phyloP scores from a whole-genome alignment of 2,113 vertebrate genomes.

The Oryzias melastigma region DNA sequence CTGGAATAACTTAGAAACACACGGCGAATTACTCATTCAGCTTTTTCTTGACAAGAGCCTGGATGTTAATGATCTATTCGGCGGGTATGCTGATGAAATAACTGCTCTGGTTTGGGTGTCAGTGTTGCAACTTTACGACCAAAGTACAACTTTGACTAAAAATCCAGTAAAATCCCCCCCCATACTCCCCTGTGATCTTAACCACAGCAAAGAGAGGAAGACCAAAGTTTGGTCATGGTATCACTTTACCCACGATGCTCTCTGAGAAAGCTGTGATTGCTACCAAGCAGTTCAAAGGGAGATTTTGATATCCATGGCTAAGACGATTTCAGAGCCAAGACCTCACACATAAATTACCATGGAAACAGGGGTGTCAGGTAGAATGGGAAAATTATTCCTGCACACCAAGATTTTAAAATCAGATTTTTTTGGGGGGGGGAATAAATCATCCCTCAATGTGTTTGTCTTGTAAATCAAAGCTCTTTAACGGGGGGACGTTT shows the following conservation, averaged over 20 bases:
- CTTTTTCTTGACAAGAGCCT: constrained; percentile 30
- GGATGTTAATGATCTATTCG: constrained; percentile 22
- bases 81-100: constrained; percentile 1
- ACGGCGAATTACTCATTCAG: constrained; percentile 69
- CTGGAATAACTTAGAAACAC: constrained; percentile 76
- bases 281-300: constrained; percentile 35
- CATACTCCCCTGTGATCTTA: constrained; percentile 5
- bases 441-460: neutral
- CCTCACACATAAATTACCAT: constrained; percentile 48
- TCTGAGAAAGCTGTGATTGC: constrained; percentile 11
- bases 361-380: constrained; percentile 38
- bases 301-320: constrained; percentile 27
- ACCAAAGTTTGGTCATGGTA: constrained; percentile 32
- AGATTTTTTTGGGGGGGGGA: neutral
- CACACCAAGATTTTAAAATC: neutral
- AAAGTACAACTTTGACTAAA: constrained; percentile 1
- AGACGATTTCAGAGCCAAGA: constrained; percentile 23
- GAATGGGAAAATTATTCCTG: constrained; percentile 18
- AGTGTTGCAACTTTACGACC: neutral
- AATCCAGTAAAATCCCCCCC: neutral
- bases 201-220: constrained; percentile 8
- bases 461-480: neutral
- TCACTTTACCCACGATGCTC: constrained; percentile 12
- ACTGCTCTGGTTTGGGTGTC: neutral
- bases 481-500: neutral